A percentile compares a stretch with the other conserved stretches of the same genome.
phyloP scores from a whole-genome alignment of 2,113 vertebrate species.

The Balaeniceps rex region DNA sequence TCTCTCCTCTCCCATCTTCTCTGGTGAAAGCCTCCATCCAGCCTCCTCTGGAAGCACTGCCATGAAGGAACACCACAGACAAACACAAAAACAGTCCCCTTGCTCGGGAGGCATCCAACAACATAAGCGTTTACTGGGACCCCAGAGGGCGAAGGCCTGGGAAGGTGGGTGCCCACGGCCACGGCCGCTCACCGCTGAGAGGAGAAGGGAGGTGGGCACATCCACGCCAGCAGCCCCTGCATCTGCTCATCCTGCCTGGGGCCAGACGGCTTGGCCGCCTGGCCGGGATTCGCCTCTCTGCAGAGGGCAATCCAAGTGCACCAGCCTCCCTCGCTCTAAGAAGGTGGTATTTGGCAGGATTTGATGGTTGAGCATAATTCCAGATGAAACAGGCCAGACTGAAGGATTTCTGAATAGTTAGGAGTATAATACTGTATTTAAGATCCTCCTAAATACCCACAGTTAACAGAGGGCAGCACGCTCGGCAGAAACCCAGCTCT shows the following conservation, averaged over 20 bases:
- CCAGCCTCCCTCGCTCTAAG: neutral
- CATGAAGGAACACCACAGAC: neutral
- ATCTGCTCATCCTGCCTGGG: neutral
- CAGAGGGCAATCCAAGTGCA: neutral
- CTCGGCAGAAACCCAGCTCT: neutral
- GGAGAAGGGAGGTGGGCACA: neutral
- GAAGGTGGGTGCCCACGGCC: neutral
- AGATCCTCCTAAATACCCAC: neutral
- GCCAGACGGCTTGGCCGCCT: neutral
- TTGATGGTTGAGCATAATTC: neutral
- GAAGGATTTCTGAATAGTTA: conserved; percentile 46
- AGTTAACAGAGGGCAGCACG: neutral
- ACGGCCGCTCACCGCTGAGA: neutral
- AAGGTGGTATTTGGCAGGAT: conserved; percentile 21
- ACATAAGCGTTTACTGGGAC: neutral
- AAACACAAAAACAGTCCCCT: neutral
- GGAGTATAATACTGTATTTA: neutral
- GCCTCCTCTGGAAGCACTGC: neutral
- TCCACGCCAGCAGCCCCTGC: neutral
- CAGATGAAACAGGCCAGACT: conserved; percentile 2
- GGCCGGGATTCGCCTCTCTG: neutral
- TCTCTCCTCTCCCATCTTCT: neutral
- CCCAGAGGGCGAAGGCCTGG: neutral
- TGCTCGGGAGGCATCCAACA: neutral
- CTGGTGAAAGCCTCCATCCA: neutral